These are phyloP conservation scores for Archocentrus centrarchus DNA, from an alignment of 2,113 vertebrate species.

Conservation along the genomic window DNA sequence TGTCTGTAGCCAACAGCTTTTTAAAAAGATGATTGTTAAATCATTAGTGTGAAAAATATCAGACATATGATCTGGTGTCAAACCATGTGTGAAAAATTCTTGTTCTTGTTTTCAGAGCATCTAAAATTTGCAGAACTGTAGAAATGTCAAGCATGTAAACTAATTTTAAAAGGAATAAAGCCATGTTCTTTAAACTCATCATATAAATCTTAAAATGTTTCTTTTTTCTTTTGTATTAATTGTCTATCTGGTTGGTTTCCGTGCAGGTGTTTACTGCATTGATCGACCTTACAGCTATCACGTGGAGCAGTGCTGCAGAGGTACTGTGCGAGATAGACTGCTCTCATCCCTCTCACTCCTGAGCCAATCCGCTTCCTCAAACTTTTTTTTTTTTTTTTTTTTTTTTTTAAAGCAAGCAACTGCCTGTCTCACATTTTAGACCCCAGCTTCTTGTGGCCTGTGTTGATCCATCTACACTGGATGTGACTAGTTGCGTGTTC, in stretches of 20 bases:
- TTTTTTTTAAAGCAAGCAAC: no score
- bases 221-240: neutral
- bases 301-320: constrained; percentile 91
- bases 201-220: neutral
- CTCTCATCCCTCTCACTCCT: constrained; percentile 2
- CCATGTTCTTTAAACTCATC: neutral
- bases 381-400: neutral
- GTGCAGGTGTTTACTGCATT: constrained; percentile 87
- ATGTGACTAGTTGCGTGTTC: no score
- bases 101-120: neutral
- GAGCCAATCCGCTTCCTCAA: neutral
- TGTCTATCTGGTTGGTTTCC: constrained; percentile 29
- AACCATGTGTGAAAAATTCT: no score
- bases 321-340: constrained; percentile 78
- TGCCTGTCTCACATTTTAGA: neutral
- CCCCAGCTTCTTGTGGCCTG: neutral
- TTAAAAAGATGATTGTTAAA: neutral
- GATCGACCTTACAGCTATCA: constrained; percentile 91
- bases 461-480: neutral
- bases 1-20: neutral
- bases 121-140: neutral
- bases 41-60: neutral
- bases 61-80: no score
- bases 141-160: neutral
- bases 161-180: neutral